Percentiles rank a stretch among this genome's conserved stretches.
phyloP scores from a whole-genome alignment of 2,797 vertebrate species.

The Sylvia borin region DNA sequence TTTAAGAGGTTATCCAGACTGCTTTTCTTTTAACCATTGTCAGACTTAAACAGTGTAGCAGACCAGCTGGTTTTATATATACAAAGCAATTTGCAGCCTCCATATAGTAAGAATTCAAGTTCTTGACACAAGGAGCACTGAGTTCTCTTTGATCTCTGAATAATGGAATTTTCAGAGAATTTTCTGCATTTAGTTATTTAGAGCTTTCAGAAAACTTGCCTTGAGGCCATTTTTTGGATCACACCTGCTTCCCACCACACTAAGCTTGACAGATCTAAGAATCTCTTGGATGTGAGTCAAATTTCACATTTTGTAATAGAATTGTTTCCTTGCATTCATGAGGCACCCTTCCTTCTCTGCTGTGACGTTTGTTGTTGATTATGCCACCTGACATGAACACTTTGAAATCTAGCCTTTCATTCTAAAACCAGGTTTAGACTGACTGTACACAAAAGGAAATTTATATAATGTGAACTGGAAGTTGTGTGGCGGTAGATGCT shows the following conservation, averaged over 20 bases:
- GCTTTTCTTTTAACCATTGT: neutral
- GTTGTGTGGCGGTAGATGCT: neutral
- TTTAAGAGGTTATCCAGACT: neutral
- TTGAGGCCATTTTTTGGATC: slow-evolving; percentile 23
- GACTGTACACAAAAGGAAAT: neutral
- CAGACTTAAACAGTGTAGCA: neutral
- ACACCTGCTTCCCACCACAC: neutral
- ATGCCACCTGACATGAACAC: neutral
- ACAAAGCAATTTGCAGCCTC: neutral
- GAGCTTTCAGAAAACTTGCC: slow-evolving; percentile 25
- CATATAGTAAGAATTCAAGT: neutral
- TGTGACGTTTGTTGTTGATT: neutral
- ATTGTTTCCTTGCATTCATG: neutral
- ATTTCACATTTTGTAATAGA: neutral
- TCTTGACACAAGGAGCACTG: neutral
- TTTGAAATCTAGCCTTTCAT: neutral
- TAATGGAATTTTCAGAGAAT: slow-evolving; percentile 28
- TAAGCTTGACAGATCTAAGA: neutral
- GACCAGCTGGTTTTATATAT: neutral
- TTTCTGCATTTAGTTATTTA: slow-evolving; percentile 28
- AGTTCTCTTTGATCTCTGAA: slow-evolving; percentile 31
- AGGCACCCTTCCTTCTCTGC: neutral
- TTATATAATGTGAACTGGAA: neutral
- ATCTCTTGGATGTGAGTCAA: neutral
- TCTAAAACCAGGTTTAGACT: neutral